Base-by-base conservation (phyloP, 2,113 vertebrate genomes). In the Hypanus sabinus region DNA sequence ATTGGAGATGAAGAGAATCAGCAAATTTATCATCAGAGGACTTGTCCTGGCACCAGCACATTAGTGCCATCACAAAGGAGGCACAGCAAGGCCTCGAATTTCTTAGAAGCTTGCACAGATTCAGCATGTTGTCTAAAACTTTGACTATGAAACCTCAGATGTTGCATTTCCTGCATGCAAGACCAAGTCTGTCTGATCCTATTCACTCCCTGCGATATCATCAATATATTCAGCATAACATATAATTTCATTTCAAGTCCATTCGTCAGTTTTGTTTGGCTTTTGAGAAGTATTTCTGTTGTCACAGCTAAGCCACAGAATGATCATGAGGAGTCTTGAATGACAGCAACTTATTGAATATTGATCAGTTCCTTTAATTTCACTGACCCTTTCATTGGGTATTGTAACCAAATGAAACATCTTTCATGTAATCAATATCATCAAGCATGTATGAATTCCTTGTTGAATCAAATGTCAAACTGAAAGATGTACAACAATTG, bases 301-400 rank as follows among this genome's bases (percentile, higher is more conserved):
- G 2, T 62, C 55, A 87, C 9, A 27, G 11, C 30, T 5, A 46
- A 46, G 24, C 60, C 11, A 62, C 7, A 62, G 22, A 10, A n/a
- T 87, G 27, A 60, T 87, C n/a, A 87, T 62, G 46, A n/a, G 83
- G 12, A 60, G 83, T 55, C 57, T n/a, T 87, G 83, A 88, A 88
- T n/a, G 57, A 12, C 57, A 88, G 57, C 14, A 16, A 62, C 62
- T 5, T n/a, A 88, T 62, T 62, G 12, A n/a, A 0, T 62, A 60
- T 30, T 27, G 16, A 11, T 62, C 57, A 62, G 10, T 1, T n/a
- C 12, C 55, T 85, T 85, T 88, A 27, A n/a, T 62, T 88, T 62
- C 12, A 60, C 55, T 88, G 57, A 88, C 11, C 38, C 30, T 62
- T 62, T 88, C 57, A 62, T 5, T 12, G 4, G 4, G 8, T 62